A percentile compares a stretch with the other conserved stretches of the same genome.
Conservation (phyloP, 2,113 vertebrate genomes). For the Zosterops hypoxanthus region DNA sequence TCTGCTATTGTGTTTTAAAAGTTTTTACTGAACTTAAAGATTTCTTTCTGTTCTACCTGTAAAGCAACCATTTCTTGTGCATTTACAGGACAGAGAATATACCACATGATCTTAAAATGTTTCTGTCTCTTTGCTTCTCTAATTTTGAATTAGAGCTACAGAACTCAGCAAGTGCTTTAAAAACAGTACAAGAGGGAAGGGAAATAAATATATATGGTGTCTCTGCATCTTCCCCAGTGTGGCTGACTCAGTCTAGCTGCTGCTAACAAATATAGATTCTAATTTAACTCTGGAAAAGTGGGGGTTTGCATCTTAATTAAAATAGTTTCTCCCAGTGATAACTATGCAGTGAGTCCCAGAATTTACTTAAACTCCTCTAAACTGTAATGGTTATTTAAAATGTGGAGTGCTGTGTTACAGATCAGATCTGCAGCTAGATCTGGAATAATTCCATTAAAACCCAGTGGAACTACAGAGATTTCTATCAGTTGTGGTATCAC, state of each 20-base stretch:
- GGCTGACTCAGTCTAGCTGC: slow-evolving; percentile 8
- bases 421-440: slow-evolving; percentile 15
- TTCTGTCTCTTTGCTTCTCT: not conserved
- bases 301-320: not conserved
- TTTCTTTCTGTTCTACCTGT: not conserved
- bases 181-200: not conserved
- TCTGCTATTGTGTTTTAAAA: not conserved
- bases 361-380: slow-evolving; percentile 5
- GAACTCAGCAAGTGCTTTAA: not conserved
- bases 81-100: not conserved
- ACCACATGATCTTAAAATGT: not conserved
- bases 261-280: slow-evolving; percentile 10
- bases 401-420: not conserved
- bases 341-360: not conserved
- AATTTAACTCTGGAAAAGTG: slow-evolving; percentile 9
- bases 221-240: not conserved
- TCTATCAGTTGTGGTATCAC: slow-evolving; percentile 33
- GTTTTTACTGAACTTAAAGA: slow-evolving; percentile 5
- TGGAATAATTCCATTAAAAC: slow-evolving; percentile 61
- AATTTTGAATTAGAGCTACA: not conserved
- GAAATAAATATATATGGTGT: not conserved
- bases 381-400: slow-evolving; percentile 17
- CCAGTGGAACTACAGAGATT: slow-evolving; percentile 29
- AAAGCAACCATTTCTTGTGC: not conserved
- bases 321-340: not conserved